Conservation (phyloP, 2,888 invertebrate species). For the Tachina grossa region DNA sequence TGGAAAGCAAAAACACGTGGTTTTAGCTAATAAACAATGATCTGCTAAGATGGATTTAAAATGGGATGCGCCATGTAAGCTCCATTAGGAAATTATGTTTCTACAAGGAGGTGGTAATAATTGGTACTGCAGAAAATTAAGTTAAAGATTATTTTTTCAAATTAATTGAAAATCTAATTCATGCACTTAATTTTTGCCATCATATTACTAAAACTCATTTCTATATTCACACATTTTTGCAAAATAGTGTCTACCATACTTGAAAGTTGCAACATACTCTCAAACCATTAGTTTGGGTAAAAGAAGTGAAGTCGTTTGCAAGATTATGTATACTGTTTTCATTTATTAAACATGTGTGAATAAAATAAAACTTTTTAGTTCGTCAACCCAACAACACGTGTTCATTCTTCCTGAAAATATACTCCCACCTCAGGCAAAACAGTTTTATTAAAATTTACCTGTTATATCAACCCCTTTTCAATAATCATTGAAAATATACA, state of each 20-base stretch:
- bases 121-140: too few species aligned
- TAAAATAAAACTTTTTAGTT: not conserved
- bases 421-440: constrained; percentile 11
- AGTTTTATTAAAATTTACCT: constrained; percentile 55
- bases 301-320: not conserved
- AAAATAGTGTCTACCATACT: not conserved
- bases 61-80: too few species aligned
- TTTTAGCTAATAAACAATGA: too few species aligned
- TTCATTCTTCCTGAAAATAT: not conserved
- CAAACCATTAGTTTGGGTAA: not conserved
- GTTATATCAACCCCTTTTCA: constrained; percentile 59
- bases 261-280: not conserved
- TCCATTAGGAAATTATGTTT: too few species aligned
- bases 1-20: too few species aligned
- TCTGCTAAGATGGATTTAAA: too few species aligned
- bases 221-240: too few species aligned
- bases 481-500: constrained; percentile 4
- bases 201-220: too few species aligned
- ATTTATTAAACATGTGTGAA: not conserved
- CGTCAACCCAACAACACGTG: not conserved
- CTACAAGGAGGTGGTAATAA: too few species aligned
- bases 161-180: too few species aligned
- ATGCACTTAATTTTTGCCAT: too few species aligned
- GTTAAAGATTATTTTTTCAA: too few species aligned
- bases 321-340: not conserved